phyloP scores from a whole-genome alignment of 2,113 vertebrate species.

The Myrmophylax atrothorax region DNA sequence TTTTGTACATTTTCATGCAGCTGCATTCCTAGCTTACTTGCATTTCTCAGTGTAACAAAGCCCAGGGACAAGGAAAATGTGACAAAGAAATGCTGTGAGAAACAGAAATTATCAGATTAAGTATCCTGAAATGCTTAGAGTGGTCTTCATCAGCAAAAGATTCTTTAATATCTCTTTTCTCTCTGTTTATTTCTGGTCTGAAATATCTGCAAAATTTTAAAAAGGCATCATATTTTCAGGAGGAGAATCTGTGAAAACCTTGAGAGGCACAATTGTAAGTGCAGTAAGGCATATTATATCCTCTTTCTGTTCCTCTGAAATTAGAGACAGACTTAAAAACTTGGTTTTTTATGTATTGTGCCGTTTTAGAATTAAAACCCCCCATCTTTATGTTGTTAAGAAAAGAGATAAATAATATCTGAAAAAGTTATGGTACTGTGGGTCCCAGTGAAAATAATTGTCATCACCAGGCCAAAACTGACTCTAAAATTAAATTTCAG shows the following conservation, averaged over 20 bases:
- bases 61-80: not conserved
- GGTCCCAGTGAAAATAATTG: not conserved
- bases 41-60: not conserved
- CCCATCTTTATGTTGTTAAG: not conserved
- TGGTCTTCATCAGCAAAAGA: not conserved
- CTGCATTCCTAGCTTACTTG: not conserved
- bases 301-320: not conserved
- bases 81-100: not conserved
- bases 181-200: not conserved
- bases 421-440: not conserved
- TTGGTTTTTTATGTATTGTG: not conserved
- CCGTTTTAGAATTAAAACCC: not conserved
- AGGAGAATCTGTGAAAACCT: not conserved
- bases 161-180: not conserved
- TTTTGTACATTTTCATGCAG: not conserved
- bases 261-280: not conserved
- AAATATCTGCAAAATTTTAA: not conserved
- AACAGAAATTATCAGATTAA: not conserved
- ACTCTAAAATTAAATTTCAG: not conserved
- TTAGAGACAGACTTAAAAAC: not conserved
- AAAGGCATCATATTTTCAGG: accelerated
- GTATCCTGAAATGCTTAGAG: not conserved
- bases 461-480: not conserved
- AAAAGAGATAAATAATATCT: not conserved
- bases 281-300: not conserved